Percentiles rank a stretch among this genome's conserved stretches.
Evolutionary conservation across 2,888 invertebrate species (phyloP).

Genomic region (Lasius platythorax): DNA sequence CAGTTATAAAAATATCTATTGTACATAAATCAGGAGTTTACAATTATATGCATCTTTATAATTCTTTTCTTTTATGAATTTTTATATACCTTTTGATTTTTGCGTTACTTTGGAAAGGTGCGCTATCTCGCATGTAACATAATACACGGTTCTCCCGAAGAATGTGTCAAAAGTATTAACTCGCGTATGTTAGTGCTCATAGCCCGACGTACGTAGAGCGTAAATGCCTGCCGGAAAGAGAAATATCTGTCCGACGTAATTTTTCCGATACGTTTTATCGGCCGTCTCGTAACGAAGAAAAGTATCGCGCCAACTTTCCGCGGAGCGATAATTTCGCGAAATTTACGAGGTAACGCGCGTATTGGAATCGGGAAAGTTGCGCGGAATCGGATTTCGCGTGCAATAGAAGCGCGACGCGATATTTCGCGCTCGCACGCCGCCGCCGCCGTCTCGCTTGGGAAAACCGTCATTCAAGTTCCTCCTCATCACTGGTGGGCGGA

Average conservation of each 20-base stretch:
- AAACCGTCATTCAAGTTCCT: conserved; percentile 65
- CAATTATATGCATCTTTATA: background rate
- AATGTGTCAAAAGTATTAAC: background rate
- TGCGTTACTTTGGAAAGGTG: background rate
- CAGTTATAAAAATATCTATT: background rate
- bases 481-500: conserved; percentile 60
- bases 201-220: background rate
- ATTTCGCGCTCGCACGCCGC: background rate
- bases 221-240: background rate
- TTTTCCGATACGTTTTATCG: conserved; percentile 29
- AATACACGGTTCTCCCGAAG: background rate
- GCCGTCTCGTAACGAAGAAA: conserved; percentile 18
- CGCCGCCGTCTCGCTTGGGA: background rate
- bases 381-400: conserved; percentile 17
- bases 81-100: background rate
- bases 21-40: background rate
- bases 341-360: conserved; percentile 11
- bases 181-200: background rate
- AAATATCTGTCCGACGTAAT: conserved; percentile 18
- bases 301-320: background rate
- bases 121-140: background rate
- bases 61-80: background rate
- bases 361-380: background rate
- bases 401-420: background rate
- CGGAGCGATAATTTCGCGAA: conserved; percentile 2